Evolutionary conservation across 2,797 vertebrate genomes (phyloP).

Genomic region (Trachops cirrhosus): DNA sequence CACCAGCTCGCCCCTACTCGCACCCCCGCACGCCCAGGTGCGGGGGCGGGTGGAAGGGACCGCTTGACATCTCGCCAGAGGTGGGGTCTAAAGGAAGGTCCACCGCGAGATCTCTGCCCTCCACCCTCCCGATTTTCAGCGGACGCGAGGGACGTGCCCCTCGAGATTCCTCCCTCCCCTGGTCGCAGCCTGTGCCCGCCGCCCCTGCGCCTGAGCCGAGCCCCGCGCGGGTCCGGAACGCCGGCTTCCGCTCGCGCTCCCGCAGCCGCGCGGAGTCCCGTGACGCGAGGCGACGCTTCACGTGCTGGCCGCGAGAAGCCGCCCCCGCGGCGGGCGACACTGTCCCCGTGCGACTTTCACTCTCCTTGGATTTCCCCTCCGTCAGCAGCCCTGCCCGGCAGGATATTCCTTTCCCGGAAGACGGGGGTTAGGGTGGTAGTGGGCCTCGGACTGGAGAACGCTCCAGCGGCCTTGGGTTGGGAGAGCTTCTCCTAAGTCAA

Average conservation of each 20-base stretch:
- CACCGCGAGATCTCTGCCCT: background rate
- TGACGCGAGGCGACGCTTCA: background rate
- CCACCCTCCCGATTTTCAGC: background rate
- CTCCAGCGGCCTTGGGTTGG: background rate
- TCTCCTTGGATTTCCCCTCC: conserved; percentile 33
- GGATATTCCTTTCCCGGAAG: background rate
- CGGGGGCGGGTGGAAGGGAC: background rate
- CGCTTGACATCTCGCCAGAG: background rate
- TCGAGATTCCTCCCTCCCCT: fast-evolving
- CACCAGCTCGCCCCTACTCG: background rate
- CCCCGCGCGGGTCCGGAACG: background rate
- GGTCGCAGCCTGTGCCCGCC: too few relatives aligned
- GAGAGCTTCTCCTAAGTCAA: background rate
- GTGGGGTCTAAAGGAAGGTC: background rate
- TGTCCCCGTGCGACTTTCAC: background rate
- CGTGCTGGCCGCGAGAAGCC: background rate
- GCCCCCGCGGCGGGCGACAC: background rate
- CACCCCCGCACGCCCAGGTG: background rate
- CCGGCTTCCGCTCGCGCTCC: background rate
- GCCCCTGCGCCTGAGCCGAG: background rate
- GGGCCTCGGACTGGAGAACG: background rate
- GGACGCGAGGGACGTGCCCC: background rate
- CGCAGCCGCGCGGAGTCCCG: background rate
- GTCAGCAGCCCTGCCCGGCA: background rate
- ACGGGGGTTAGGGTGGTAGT: background rate